phyloP scores from a whole-genome alignment of 2,888 invertebrate species.

The Trisateles emortualis region DNA sequence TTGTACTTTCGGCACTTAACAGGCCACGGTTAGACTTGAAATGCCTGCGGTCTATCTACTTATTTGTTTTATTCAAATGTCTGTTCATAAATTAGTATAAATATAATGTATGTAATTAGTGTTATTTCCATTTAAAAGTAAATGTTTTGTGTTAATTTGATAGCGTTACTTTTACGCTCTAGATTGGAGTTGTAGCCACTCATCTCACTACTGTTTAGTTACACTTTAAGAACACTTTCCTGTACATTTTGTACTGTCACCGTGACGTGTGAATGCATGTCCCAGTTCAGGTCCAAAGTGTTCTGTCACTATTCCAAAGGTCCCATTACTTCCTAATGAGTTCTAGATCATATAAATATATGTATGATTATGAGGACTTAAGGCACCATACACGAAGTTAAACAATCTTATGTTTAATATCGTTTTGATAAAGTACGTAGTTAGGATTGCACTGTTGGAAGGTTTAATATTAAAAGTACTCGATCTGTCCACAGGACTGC shows the following conservation, averaged over 20 bases:
- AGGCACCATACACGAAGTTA: slow-evolving; percentile 53
- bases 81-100: slow-evolving; percentile 75
- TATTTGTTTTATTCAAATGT: slow-evolving; percentile 62
- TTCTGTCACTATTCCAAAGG: slow-evolving; percentile 58
- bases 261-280: slow-evolving; percentile 48
- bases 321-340: slow-evolving; percentile 74
- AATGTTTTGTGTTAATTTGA: slow-evolving; percentile 72
- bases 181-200: slow-evolving; percentile 61
- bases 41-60: slow-evolving; percentile 48
- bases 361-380: slow-evolving; percentile 61
- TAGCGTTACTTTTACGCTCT: slow-evolving; percentile 67
- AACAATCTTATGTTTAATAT: slow-evolving; percentile 53
- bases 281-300: slow-evolving; percentile 41
- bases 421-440: slow-evolving; percentile 50
- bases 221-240: slow-evolving; percentile 43
- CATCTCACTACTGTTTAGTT: slow-evolving; percentile 52
- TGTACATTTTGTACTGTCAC: slow-evolving; percentile 56
- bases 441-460: slow-evolving; percentile 60
- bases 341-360: slow-evolving; percentile 87
- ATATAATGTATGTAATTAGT: slow-evolving; percentile 77
- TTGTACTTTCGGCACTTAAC: slow-evolving; percentile 3
- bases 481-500: slow-evolving; percentile 68
- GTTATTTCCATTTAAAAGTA: slow-evolving; percentile 73
- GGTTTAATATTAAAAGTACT: slow-evolving; percentile 56
- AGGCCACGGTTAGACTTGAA: background rate